Evolutionary conservation across 2,888 invertebrate species (phyloP), one percentile per base, ranked within the genome.

Genomic region (Amiota minor): DNA sequence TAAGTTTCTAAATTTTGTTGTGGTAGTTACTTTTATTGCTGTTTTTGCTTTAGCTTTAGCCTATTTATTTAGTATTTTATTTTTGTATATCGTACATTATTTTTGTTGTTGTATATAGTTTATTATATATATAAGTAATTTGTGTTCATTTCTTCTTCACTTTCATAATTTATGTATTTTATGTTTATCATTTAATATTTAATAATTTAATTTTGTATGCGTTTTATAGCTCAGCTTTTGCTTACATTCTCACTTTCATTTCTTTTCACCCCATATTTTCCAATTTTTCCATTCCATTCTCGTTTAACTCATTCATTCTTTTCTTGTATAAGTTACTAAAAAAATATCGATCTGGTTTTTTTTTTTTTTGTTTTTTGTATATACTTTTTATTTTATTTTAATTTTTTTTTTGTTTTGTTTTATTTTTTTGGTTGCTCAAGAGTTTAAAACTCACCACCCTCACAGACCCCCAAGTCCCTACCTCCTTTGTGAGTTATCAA

Each of bases 291-390:
- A 45, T 56, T 56, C 59, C 20, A 12, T 20, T 70, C 67, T 56
- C 35, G 47, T 56, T 14, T 65, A 20, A 55, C 35, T 69, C 59
- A 59, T 73, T 74, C 46, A 45, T 65, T 20, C 20, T 16, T 20
- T 20, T 20, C 14, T 20, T 81, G 80, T 81, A 81, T 80, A 80
- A 79, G 81, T 80, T 80, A 68, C 76, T 80, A 80, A 71, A 80
- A 80, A 80, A 80, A 80, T 80, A 80, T 79, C 79, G 78, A 74
- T 68, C 77, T 75, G 71, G 62, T 50, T 23, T 71, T 73, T 56
- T 9, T 18, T 56, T 18, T 56, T n/a, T 16, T 73, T 65, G 72
- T 61, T 74, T 73, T 72, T 72, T 56, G 67, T 16, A 23, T 64
- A 35, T 46, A 18, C 20, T 50, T 70, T 35, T 74, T 59, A 10